Base-by-base conservation (phyloP, 2,113 vertebrate species). In the Calypte anna region DNA sequence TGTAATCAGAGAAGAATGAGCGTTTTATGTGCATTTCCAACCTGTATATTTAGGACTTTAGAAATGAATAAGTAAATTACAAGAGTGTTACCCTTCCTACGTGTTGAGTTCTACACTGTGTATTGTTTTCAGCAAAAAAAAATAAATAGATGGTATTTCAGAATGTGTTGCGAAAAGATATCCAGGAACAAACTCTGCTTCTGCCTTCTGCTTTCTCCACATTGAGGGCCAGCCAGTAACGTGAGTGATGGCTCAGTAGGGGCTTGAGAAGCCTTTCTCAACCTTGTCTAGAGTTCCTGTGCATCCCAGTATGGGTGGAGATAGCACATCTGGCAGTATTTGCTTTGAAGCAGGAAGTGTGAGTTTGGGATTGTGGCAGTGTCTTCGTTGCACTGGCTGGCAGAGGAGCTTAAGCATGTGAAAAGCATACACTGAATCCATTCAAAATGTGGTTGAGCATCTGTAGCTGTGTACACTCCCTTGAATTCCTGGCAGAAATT, bases 401-500 rank as follows among this genome's bases (percentile, higher is more conserved):
- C 93, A 95, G 88, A 93, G 73, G 68, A 48, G 12, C 50, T 75
- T 24, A 12, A 61, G 73, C 88, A 93, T 7, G 40, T 96, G 93
- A 90, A 74, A 90, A 93, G 76, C 73, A 81, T 55, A 95, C 86
- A 82, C 82, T 96, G 69, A 77, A 66, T 48, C 58, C 69, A 80
- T 95, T 95, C 92, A 92, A 73, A 94, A 88, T 84, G 90, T 75
- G 95, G 83, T 64, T 0, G 30, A 96, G 88, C 93, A 96, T 96
- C 93, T 95, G 96, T 93, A 95, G 92, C 73, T 2, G 0, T 64
- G 62, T 72, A 72, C 53, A 84, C 88, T 96, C 68, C 93, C 88
- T 90, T 69, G 82, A 94, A 96, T 93, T 97, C 92, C 90, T 95
- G 94, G 92, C 94, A 82, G 80, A 86, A 93, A 82, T 96, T 96